Evolutionary conservation across 2,797 vertebrate genomes (phyloP).

Genomic region (Carcharodon carcharias): DNA sequence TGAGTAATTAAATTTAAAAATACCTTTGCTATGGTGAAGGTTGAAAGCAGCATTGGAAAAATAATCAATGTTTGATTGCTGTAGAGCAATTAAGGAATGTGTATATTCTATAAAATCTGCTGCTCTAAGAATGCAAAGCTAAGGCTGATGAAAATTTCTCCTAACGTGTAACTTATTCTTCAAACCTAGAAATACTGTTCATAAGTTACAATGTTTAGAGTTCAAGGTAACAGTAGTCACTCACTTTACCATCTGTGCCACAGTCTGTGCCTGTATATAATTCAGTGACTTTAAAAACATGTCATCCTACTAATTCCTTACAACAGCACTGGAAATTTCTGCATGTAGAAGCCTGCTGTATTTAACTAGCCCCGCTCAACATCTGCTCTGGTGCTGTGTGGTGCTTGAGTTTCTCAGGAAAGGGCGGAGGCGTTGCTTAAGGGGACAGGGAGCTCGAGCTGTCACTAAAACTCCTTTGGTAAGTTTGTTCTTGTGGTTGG

Average conservation of each 20-base stretch:
- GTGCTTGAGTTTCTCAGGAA: conserved; percentile 44
- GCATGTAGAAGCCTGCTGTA: conserved; percentile 45
- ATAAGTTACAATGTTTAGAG: conserved; percentile 4
- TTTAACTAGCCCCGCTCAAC: conserved; percentile 47
- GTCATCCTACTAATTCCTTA: conserved; percentile 44
- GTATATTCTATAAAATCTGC: neutral
- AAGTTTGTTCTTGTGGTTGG: conserved; percentile 52
- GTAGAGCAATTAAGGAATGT: neutral
- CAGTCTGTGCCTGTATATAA: conserved; percentile 43
- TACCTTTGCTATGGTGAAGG: neutral
- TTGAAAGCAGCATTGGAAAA: neutral
- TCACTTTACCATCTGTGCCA: conserved; percentile 38
- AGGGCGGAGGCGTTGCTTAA: conserved; percentile 48
- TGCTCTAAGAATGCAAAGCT: neutral
- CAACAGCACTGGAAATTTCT: conserved; percentile 41
- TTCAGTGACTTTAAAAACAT: conserved; percentile 39
- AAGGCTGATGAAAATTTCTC: neutral
- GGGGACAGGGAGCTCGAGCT: conserved; percentile 51
- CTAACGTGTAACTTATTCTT: neutral
- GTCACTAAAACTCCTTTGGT: conserved; percentile 51
- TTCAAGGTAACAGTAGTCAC: neutral
- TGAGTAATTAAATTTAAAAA: neutral
- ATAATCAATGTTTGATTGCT: neutral
- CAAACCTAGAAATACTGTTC: neutral
- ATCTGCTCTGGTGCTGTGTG: conserved; percentile 49